A percentile compares a stretch with the other conserved stretches of the same genome.
phyloP scores from a whole-genome alignment of 2,797 vertebrate species.

The Halcyon leucocephala region DNA sequence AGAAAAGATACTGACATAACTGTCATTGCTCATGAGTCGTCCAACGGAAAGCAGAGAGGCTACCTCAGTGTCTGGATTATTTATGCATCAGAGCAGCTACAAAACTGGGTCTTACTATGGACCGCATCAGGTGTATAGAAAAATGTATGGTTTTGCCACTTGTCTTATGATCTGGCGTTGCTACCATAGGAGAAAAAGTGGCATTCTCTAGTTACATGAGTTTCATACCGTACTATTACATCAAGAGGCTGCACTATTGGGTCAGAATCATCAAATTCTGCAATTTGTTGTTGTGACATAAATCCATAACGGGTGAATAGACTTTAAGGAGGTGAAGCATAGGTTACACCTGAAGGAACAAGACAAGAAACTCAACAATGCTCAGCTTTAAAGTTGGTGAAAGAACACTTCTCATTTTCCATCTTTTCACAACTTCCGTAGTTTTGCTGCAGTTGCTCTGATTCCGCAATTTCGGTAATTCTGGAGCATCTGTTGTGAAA shows the following conservation, averaged over 20 bases:
- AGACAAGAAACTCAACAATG: neutral
- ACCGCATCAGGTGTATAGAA: neutral
- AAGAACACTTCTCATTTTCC: neutral
- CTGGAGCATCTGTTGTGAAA: neutral
- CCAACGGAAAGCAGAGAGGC: neutral
- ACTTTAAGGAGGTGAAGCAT: neutral
- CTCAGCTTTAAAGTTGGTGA: neutral
- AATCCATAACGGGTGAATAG: rapidly evolving
- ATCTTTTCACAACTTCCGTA: neutral
- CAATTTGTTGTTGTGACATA: neutral
- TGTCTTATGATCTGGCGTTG: neutral
- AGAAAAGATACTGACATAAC: neutral
- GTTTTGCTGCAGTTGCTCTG: neutral
- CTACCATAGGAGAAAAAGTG: neutral
- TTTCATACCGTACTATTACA: neutral
- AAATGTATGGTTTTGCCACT: neutral
- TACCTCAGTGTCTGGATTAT: neutral
- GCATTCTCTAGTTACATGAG: neutral
- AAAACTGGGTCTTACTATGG: neutral
- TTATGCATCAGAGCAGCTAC: neutral
- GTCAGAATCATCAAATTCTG: neutral
- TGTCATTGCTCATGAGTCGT: neutral
- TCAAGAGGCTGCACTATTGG: neutral
- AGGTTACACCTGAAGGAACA: neutral
- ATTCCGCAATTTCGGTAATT: neutral